Base-by-base conservation (phyloP, 1,140 invertebrate genomes). In the Amyelois transitella region DNA sequence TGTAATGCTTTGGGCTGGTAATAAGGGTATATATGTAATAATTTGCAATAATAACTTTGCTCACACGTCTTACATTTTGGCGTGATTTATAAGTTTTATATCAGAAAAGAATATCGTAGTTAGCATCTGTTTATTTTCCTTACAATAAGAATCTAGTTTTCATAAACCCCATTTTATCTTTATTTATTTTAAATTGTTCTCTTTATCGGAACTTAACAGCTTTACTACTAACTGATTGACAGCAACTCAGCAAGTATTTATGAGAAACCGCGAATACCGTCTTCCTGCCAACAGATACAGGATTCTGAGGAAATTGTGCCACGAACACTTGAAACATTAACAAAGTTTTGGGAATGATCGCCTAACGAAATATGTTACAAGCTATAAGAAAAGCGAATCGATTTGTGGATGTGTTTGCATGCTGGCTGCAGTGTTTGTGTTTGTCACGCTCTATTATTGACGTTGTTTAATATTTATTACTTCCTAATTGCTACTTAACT, bases 1-100 rank as follows among this genome's bases (percentile, higher is more conserved):
- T 4, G 12, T n/a, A n/a, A n/a, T 38, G 32, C 32, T 38, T 38
- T 38, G 32, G 32, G 32, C 17, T 38, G 32, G 32, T 38, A 38
- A 2, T 38, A 14, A 14, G n/a, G n/a, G n/a, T 38, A 38, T 14
- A 6, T 20, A 48, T 18, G 19, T 48, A 20, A 48, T 48, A 48
- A 2, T 2, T 48, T 48, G 18, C 18, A 45, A 45, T 48, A 12
- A 50, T 50, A 47, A 21, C 57, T 55, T 63, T 75, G 81, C 81
- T 83, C 79, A 82, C 71, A 72, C 70, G 76, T 85, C 81, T 82
- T 86, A 80, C 72, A 63, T 74, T 73, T 81, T 83, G 80, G 81
- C 80, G 81, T 85, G 77, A 82, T 66, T 48, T 48, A n/a, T 48
- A 6, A 21, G 2, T 10, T 21, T 2, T 48, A 20, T 22, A 48